These are phyloP conservation scores for Drosophila seclusa DNA, from an alignment of 2,888 invertebrate species.

Conservation along the genomic window DNA sequence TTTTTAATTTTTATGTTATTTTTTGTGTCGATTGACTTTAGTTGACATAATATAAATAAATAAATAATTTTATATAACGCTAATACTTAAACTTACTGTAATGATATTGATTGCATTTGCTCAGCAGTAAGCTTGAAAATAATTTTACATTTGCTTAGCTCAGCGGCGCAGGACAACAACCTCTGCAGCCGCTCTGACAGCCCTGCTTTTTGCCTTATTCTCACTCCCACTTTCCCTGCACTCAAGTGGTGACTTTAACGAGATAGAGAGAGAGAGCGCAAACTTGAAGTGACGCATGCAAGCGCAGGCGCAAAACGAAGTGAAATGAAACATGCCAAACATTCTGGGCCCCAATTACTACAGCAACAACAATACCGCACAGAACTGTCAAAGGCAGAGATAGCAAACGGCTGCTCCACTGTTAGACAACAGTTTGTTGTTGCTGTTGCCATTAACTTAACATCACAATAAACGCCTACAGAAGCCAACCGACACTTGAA, in stretches of 20 bases:
- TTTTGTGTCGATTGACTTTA: background rate
- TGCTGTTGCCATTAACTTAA: constrained; percentile 58
- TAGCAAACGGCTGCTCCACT: constrained; percentile 24
- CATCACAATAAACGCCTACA: constrained; percentile 70
- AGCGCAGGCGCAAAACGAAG: constrained; percentile 41
- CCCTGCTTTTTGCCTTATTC: constrained; percentile 17
- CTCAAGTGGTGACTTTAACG: background rate
- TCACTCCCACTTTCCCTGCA: background rate
- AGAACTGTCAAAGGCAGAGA: constrained; percentile 38
- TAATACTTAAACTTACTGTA: background rate
- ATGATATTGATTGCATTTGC: background rate
- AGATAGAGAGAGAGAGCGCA: constrained; percentile 12
- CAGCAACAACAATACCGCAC: constrained; percentile 28
- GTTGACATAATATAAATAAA: background rate
- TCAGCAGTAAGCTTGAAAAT: background rate
- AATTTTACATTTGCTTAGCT: background rate
- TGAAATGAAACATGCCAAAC: constrained; percentile 49
- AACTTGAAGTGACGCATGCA: background rate
- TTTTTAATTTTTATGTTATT: background rate
- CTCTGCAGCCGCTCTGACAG: constrained; percentile 19
- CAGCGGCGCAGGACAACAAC: background rate
- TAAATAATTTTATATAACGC: background rate
- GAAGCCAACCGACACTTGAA: constrained; percentile 61
- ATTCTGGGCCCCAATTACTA: constrained; percentile 44
- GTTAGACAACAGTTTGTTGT: constrained; percentile 70